Conservation (phyloP, 2,797 vertebrate species). For the Esox masquinongy region DNA sequence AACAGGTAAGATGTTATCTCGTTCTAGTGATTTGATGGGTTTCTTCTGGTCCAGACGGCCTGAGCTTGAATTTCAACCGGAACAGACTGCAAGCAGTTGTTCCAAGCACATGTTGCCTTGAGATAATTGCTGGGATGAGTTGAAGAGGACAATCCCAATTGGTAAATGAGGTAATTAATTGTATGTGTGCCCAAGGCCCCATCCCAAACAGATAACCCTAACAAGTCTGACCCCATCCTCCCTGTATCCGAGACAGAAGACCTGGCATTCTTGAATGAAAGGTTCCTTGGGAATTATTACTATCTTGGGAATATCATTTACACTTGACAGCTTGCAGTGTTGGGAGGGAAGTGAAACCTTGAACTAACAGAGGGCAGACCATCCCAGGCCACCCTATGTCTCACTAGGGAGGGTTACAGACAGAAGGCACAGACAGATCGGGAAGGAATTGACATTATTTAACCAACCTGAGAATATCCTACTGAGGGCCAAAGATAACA, state of each 20-base stretch:
- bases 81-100: constrained; percentile 47
- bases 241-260: constrained; percentile 1
- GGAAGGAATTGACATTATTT: constrained; percentile 42
- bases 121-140: constrained; percentile 26
- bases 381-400: constrained; percentile 36
- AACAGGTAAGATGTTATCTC: constrained; percentile 55
- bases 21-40: constrained; percentile 52
- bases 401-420: constrained; percentile 24
- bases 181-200: constrained; percentile 32
- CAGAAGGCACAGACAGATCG: constrained; percentile 29
- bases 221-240: neutral
- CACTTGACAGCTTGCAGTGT: constrained; percentile 30
- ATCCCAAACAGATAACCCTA: constrained; percentile 9
- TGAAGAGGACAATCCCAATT: constrained; percentile 15
- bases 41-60: constrained; percentile 41
- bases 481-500: constrained; percentile 5
- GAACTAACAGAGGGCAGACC: constrained; percentile 36
- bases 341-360: constrained; percentile 54
- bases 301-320: constrained; percentile 33
- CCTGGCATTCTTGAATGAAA: constrained; percentile 18
- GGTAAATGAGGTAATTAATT: constrained; percentile 22
- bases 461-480: neutral
- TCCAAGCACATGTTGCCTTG: constrained; percentile 32
- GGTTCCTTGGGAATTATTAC: constrained; percentile 22
- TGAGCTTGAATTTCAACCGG: constrained; percentile 38